Evolutionary conservation across 2,797 vertebrate species (phyloP), one percentile per base, ranked within the genome.

Genomic region (Poeciliopsis gracilis): DNA sequence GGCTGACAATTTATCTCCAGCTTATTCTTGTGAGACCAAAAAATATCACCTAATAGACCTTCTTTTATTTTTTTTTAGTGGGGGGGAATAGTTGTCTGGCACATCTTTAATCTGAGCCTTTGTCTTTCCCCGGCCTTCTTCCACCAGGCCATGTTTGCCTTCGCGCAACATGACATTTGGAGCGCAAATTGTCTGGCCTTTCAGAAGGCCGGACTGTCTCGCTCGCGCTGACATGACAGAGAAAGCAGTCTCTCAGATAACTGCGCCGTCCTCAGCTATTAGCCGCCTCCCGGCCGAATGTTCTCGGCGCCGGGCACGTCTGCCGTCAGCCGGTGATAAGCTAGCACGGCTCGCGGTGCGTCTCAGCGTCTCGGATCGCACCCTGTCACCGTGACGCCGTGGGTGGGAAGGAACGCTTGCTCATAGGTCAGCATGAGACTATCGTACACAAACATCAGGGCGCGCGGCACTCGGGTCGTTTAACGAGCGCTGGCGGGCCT

Each of bases 141-240:
- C 85, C 84, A 84, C 82, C 86, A 79, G 86, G 83, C 87, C 90
- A 85, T 92, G 91, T 92, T 91, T 89, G 88, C 87, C 86, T 91
- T 86, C 86, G 84, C 76, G 75, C 88, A 90, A 90, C 87, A 90
- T 94, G 94, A 92, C 93, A 94, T 95, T 95, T 94, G 86, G 80
- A 88, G 88, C 85, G 70, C 88, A 91, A 89, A 92, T 92, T 91
- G 90, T 90, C 89, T 93, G 90, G 92, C 91, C 90, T 95, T 94
- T 93, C 76, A 88, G 88, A 86, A 77, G 81, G 72, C 91, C 70
- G 89, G 84, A 75, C 88, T 79, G 90, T 89, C 92, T 88, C 80
- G 87, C 90, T 92, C 82, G 84, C 82, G 75, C 88, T 90, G 91
- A 92, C 91, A 92, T 86, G 86, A 87, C 86, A 84, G 84, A 91